Conservation (phyloP, 2,888 invertebrate genomes). For the Drosophila siamana region DNA sequence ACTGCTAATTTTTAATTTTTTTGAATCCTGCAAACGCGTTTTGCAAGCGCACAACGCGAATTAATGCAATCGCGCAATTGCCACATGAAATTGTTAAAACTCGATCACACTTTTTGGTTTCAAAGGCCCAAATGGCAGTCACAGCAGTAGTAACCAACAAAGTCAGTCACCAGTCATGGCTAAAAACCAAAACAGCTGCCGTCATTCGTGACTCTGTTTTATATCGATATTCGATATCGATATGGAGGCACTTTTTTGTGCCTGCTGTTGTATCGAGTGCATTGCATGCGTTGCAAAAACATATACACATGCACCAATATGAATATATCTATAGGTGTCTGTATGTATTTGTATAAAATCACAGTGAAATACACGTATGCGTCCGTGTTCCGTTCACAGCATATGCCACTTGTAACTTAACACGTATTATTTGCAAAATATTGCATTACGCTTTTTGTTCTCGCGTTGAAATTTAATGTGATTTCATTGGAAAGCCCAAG, state of each 20-base stretch:
- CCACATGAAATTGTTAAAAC: conserved; percentile 19
- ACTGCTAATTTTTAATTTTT: conserved; percentile 11
- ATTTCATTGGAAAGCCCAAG: conserved; percentile 61
- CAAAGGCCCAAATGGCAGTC: conserved; percentile 42
- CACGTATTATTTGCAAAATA: conserved; percentile 31
- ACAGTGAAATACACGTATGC: conserved; percentile 16
- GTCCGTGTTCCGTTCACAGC: not conserved
- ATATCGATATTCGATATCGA: conserved; percentile 63
- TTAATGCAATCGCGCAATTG: too few species aligned
- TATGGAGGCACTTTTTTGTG: conserved; percentile 35
- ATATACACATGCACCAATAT: conserved; percentile 14
- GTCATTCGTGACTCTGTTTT: conserved; percentile 48
- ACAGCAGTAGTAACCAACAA: conserved; percentile 19
- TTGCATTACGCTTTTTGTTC: conserved; percentile 27
- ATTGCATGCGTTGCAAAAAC: conserved; percentile 61
- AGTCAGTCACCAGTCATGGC: conserved; percentile 53
- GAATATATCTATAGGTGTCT: not conserved
- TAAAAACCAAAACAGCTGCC: conserved; percentile 75
- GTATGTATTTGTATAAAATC: conserved; percentile 24
- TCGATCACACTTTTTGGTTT: conserved; percentile 32
- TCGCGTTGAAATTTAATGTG: conserved; percentile 47
- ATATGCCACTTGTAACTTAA: conserved; percentile 10
- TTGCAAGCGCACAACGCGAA: not conserved
- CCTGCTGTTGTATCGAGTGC: conserved; percentile 54
- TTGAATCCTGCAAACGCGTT: conserved; percentile 7